A percentile compares a stretch with the other conserved stretches of the same genome.
Evolutionary conservation across 2,888 invertebrate species (phyloP).

Genomic region (Psylliodes chrysocephalus): DNA sequence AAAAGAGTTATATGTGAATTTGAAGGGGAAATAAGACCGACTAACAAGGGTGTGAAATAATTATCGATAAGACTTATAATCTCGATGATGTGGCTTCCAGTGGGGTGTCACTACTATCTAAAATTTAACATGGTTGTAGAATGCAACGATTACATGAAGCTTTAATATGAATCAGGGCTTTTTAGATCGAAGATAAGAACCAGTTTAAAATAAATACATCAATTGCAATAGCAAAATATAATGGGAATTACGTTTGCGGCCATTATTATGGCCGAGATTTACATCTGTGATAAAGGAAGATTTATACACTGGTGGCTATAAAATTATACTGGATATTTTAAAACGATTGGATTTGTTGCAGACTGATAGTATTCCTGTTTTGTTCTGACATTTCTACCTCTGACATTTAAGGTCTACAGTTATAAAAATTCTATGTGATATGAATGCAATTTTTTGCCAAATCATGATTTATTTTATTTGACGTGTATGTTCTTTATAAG

Average conservation of each 20-base stretch:
- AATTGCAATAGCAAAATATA: conserved; percentile 41
- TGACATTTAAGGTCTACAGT: neutral
- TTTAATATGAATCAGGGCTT: conserved; percentile 60
- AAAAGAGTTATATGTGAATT: no score
- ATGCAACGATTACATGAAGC: conserved; percentile 51
- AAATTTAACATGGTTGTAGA: conserved; percentile 32
- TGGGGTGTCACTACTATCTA: conserved; percentile 25
- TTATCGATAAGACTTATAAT: conserved; percentile 25
- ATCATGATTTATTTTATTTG: no score
- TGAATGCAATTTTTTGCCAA: no score
- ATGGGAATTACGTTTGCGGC: conserved; percentile 47
- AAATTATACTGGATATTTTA: conserved; percentile 20
- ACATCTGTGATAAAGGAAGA: conserved; percentile 25
- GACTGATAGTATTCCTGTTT: conserved; percentile 7
- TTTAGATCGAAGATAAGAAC: conserved; percentile 56
- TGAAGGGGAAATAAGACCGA: conserved; percentile 3
- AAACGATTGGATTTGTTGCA: conserved; percentile 9
- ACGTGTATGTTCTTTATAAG: no score
- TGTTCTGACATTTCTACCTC: neutral
- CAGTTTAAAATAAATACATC: conserved; percentile 52
- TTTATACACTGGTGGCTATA: conserved; percentile 21
- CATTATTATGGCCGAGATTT: conserved; percentile 28
- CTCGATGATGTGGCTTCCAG: conserved; percentile 17
- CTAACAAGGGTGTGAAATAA: conserved; percentile 24
- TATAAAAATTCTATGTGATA: no score